Evolutionary conservation across 1,140 invertebrate species (phyloP).

Genomic region (Liolophura sinensis): DNA sequence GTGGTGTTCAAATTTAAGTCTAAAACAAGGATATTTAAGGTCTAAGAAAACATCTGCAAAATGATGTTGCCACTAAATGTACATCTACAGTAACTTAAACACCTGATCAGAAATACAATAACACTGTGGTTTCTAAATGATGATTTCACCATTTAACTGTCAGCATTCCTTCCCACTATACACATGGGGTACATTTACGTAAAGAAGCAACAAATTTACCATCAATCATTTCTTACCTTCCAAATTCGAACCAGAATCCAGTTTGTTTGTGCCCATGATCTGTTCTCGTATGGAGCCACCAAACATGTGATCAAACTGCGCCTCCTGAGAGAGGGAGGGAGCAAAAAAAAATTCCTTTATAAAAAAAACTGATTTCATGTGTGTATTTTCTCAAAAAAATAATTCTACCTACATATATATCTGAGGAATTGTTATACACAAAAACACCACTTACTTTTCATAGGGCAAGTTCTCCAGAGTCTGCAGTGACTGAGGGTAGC

Average conservation of each 20-base stretch:
- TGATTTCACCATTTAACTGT: no score
- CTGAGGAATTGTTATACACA: neutral
- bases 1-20: no score
- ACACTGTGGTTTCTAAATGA: no score
- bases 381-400: neutral
- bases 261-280: conserved; percentile 85
- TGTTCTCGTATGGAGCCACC: conserved; percentile 77
- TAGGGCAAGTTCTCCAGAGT: conserved; percentile 68
- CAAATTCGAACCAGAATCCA: conserved; percentile 83
- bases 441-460: conserved; percentile 55
- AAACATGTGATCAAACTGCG: conserved; percentile 41
- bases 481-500: conserved; percentile 64
- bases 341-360: neutral
- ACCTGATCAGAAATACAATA: neutral
- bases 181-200: neutral
- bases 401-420: neutral
- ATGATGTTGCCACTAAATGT: no score
- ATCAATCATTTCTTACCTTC: conserved; percentile 58
- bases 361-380: conserved; percentile 9
- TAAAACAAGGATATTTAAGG: no score
- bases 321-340: no score
- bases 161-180: no score
- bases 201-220: conserved; percentile 1
- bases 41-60: no score
- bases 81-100: no score